These are phyloP conservation scores for Tineola bisselliella DNA, from an alignment of 2,888 invertebrate species.

Conservation along the genomic window DNA sequence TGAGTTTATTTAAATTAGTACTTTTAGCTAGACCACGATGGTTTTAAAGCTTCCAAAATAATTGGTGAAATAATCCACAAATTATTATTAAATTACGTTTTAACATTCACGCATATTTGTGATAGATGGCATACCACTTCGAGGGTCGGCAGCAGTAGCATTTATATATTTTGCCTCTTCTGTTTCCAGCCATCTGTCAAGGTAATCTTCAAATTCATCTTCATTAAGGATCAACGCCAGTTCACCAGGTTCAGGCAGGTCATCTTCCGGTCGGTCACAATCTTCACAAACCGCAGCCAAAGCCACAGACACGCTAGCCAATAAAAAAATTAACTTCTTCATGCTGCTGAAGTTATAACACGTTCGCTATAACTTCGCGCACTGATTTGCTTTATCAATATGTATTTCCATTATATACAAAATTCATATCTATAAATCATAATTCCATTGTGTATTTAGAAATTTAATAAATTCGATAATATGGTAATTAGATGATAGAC, in stretches of 20 bases:
- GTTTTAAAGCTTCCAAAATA: too few species aligned
- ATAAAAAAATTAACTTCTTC: not conserved
- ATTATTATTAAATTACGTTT: too few species aligned
- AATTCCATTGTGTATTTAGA: not conserved
- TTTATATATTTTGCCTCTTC: constrained; percentile 35
- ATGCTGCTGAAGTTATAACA: not conserved
- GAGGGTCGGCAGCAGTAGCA: constrained; percentile 22
- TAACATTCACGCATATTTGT: too few species aligned
- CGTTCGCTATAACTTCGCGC: not conserved
- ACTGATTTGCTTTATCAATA: not conserved
- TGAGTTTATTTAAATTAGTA: too few species aligned
- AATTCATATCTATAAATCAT: not conserved
- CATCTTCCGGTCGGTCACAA: constrained; percentile 1
- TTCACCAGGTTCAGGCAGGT: constrained; percentile 39
- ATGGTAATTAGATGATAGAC: not conserved
- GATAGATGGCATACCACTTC: constrained; percentile 33
- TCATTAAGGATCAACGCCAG: constrained; percentile 44
- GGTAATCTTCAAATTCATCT: constrained; percentile 57
- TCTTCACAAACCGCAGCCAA: not conserved
- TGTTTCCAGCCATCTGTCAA: constrained; percentile 44
- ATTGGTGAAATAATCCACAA: too few species aligned
- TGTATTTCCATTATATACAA: not conserved
- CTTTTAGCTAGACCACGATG: too few species aligned
- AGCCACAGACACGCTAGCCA: not conserved
- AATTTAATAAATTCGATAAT: not conserved